phyloP scores from a whole-genome alignment of 1,140 invertebrate genomes.

The Bombus superbus region DNA sequence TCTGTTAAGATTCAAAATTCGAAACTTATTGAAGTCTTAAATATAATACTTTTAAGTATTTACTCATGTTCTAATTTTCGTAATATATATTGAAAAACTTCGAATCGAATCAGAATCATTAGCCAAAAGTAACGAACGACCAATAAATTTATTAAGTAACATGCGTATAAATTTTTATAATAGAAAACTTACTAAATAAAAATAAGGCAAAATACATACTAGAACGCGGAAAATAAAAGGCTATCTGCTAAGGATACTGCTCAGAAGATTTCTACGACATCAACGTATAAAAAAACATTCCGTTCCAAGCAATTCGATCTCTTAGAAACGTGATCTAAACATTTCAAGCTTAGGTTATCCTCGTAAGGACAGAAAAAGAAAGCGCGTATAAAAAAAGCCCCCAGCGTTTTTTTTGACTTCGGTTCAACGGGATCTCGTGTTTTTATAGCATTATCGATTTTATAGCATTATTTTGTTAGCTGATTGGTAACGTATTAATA shows the following conservation, averaged over 20 bases:
- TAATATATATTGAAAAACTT: no score
- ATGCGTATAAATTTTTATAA: no score
- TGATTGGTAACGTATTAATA: neutral
- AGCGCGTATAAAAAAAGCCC: neutral
- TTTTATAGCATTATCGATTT: constrained; percentile 29
- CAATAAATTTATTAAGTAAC: no score
- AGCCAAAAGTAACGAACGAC: no score
- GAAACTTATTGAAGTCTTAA: neutral
- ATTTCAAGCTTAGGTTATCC: neutral
- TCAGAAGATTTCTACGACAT: neutral
- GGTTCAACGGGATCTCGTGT: neutral
- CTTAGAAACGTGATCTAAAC: neutral
- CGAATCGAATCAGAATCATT: no score
- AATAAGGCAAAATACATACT: neutral
- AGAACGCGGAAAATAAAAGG: neutral
- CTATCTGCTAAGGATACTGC: neutral
- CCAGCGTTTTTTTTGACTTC: neutral
- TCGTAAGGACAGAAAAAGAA: neutral
- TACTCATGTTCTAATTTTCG: neutral
- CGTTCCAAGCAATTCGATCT: no score
- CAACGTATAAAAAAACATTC: neutral
- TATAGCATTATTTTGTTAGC: constrained; percentile 1
- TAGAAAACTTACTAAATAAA: neutral
- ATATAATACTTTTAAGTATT: neutral
- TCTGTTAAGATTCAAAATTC: neutral